Base-by-base conservation (phyloP, 2,113 vertebrate genomes). In the Sapayoa aenigma region DNA sequence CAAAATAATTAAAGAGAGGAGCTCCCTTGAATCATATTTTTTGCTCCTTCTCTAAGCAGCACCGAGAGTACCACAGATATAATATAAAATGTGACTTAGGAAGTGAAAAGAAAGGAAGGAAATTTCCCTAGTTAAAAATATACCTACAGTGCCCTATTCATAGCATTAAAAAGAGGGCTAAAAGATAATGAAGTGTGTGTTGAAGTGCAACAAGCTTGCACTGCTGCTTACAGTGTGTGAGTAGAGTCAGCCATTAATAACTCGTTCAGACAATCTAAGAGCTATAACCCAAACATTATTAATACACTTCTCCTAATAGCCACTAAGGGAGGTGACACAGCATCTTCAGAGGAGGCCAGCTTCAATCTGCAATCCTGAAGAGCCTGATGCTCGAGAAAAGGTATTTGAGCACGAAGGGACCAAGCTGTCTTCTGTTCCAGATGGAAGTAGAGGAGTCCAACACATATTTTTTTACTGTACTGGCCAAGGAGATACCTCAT, bases 161-260 rank as follows among this genome's bases (percentile, higher is more conserved):
- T 18, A 58, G 50, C 47, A 37, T 49, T 55, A 71, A 80, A 84
- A 90, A 56, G 59, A 83, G 17, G 25, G 8, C 14, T 68, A 56
- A 69, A 77, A 90, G n/a, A 85, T 73, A 95, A 86, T 66, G 47
- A 85, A 90, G 67, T 85, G 25, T 76, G 84, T 85, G 82, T 85
- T 76, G 92, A 95, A 90, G 71, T 80, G 67, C 77, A 91, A 25
- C 60, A 71, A 77, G 24, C 71, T 76, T 79, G 58, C 47, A 60
- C 22, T 65, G 25, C 52, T 72, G 17, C 12, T 25, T 39, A 35
- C 74, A 68, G 4, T 0, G 2, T 67, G 65, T 59, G 55, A 94
- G 47, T 63, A 39, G 59, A 91, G 50, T 63, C 15, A 83, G 25
- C 19, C 35, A 44, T 71, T 91, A 90, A 80, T 62, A 91, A 93